Conservation (phyloP, 2,113 vertebrate species). For the Phyllopteryx taeniolatus region DNA sequence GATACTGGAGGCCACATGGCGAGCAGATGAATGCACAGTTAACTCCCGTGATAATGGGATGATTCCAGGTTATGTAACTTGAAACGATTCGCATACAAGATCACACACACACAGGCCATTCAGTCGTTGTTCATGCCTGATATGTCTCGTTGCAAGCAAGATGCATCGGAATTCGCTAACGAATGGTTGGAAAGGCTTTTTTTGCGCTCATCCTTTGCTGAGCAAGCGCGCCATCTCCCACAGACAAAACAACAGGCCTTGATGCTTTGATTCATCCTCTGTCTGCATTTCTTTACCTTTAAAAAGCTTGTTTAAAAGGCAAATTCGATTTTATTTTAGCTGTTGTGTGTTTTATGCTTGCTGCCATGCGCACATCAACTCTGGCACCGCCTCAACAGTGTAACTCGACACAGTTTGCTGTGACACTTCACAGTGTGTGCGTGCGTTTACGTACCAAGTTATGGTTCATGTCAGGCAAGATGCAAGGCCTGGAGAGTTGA, state of each 20-base stretch:
- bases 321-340: constrained; percentile 41
- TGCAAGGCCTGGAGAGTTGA: constrained; percentile 48
- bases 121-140: background rate
- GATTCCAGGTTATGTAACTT: constrained; percentile 32
- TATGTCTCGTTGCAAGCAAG: background rate
- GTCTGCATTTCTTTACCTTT: constrained; percentile 10
- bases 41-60: constrained; percentile 31
- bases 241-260: constrained; percentile 15
- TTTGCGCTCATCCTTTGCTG: constrained; percentile 11
- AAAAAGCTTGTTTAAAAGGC: constrained; percentile 13
- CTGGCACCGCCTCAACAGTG: constrained; percentile 26
- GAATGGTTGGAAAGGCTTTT: constrained; percentile 15
- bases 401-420: constrained; percentile 2
- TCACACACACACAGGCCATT: constrained; percentile 10
- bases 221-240: constrained; percentile 38
- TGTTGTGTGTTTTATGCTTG: constrained; percentile 17
- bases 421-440: constrained; percentile 12
- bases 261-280: constrained; percentile 14
- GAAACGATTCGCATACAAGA: background rate
- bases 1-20: constrained; percentile 31
- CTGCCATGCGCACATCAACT: constrained; percentile 29
- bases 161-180: constrained; percentile 10
- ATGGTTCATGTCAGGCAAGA: constrained; percentile 53
- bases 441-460: constrained; percentile 31
- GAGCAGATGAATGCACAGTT: constrained; percentile 44